Conservation (phyloP, 2,113 vertebrate genomes). For the Athene cunicularia region DNA sequence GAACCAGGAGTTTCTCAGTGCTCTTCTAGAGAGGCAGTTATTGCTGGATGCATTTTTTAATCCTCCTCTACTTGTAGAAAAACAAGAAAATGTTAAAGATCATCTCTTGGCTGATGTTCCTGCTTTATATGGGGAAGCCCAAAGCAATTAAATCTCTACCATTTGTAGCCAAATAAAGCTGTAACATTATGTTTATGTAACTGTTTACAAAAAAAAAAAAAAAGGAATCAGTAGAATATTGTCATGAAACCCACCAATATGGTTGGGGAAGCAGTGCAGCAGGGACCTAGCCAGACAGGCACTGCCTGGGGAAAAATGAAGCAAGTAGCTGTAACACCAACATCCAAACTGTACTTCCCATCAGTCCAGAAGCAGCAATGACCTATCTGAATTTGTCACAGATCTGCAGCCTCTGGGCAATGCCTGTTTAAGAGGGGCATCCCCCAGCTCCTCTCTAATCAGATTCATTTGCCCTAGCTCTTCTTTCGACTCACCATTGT, state of each 20-base stretch:
- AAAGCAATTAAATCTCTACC: neutral
- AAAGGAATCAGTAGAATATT: neutral
- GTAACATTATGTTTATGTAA: neutral
- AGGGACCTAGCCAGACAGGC: neutral
- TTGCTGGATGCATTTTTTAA: neutral
- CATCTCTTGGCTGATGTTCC: neutral
- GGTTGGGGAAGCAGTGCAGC: neutral
- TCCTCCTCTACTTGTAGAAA: neutral
- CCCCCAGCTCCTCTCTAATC: neutral
- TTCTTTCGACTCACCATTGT: neutral
- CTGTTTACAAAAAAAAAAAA: too few species aligned
- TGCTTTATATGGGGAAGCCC: neutral
- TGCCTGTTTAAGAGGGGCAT: rapidly evolving
- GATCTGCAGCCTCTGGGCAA: neutral
- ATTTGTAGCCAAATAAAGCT: neutral
- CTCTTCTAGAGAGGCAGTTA: neutral
- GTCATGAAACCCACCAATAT: too few species aligned
- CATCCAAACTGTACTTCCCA: neutral
- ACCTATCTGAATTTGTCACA: too few species aligned
- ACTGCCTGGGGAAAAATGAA: neutral
- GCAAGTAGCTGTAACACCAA: neutral
- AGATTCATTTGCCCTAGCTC: neutral
- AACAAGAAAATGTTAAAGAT: neutral
- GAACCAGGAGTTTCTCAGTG: neutral
- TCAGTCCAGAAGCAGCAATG: neutral